Percentiles rank a stretch among this genome's conserved stretches.
phyloP scores from a whole-genome alignment of 2,113 vertebrate genomes.

The Callopanchax toddi region DNA sequence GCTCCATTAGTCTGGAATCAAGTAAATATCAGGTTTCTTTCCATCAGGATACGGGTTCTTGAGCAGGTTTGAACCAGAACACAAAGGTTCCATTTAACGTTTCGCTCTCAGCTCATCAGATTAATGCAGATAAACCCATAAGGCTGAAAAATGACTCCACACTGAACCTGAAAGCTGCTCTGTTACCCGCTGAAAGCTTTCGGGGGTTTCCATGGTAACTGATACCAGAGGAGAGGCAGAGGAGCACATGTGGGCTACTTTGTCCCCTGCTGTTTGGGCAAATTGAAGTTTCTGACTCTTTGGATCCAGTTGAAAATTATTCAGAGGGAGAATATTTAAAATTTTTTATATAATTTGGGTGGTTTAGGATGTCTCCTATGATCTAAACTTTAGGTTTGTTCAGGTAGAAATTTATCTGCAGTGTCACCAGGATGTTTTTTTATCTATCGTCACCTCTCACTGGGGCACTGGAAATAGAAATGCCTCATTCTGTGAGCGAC shows the following conservation, averaged over 20 bases:
- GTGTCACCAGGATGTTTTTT: background rate
- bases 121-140: constrained; percentile 13
- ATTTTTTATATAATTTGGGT: background rate
- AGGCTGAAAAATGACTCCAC: constrained; percentile 36
- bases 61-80: constrained; percentile 1
- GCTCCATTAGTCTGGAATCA: constrained; percentile 9
- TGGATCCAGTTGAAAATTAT: background rate
- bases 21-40: constrained; percentile 6
- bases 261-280: constrained; percentile 26
- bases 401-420: constrained; percentile 1
- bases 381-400: background rate
- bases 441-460: background rate
- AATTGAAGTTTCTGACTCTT: constrained; percentile 26
- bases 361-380: background rate
- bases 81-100: constrained; percentile 50
- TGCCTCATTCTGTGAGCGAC: constrained; percentile 1
- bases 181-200: background rate
- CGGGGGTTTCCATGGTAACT: constrained; percentile 52
- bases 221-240: constrained; percentile 10
- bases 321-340: background rate
- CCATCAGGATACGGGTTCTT: constrained; percentile 16
- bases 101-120: constrained; percentile 21
- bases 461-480: constrained; percentile 19
- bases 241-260: constrained; percentile 14
- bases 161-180: constrained; percentile 42